Conservation (phyloP, 2,888 invertebrate species). For the Thecocarcelia acutangulata region DNA sequence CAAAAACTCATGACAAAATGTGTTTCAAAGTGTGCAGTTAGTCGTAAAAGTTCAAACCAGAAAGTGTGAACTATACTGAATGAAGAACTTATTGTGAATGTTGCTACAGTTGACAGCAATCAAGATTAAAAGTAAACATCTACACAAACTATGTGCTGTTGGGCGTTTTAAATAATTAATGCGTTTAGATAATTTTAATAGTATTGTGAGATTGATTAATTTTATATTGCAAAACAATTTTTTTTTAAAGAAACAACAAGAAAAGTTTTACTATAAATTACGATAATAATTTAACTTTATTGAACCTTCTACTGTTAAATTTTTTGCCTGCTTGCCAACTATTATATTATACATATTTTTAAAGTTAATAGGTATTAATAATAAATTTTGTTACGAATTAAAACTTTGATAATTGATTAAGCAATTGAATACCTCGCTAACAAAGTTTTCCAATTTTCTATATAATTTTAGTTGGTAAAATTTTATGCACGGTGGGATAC, state of each 20-base stretch:
- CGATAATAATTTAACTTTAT: no score
- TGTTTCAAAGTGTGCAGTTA: background rate
- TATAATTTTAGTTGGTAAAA: conserved; percentile 4
- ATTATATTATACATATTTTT: no score
- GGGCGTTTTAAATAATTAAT: background rate
- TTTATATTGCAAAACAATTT: no score
- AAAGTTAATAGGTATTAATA: no score
- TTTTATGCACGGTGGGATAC: conserved; percentile 7
- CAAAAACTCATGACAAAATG: background rate
- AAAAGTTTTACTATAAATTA: no score
- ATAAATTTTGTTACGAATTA: background rate
- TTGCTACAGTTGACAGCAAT: background rate
- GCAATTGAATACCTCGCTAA: conserved; percentile 14
- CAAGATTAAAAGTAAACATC: conserved; percentile 12
- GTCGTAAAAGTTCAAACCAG: background rate
- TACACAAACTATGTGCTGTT: background rate
- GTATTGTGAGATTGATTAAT: no score
- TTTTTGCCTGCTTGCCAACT: no score
- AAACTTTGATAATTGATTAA: conserved; percentile 19
- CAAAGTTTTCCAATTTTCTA: conserved; percentile 26
- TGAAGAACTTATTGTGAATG: background rate
- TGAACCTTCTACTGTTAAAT: no score
- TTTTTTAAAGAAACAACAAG: no score
- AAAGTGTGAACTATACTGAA: conserved; percentile 8
- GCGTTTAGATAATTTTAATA: background rate